Percentiles rank a stretch among this genome's conserved stretches.
phyloP scores from a whole-genome alignment of 2,888 invertebrate species.

The Philereme transversata region DNA sequence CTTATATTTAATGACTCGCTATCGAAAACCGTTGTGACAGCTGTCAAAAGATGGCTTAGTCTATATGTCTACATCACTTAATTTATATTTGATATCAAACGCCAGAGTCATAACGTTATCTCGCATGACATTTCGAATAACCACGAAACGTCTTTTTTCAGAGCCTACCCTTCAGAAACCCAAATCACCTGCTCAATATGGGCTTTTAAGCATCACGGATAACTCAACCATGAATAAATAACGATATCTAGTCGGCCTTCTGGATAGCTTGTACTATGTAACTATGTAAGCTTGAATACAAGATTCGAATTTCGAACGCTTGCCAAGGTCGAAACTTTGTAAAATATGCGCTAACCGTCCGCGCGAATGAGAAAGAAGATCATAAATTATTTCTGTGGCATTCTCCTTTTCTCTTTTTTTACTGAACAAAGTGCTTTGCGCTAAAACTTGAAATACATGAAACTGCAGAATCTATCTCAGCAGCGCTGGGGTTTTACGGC shows the following conservation, averaged over 20 bases:
- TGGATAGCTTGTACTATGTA: no score
- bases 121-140: conserved; percentile 9
- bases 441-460: conserved; percentile 33
- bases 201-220: conserved; percentile 37
- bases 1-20: background rate
- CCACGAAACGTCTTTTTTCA: conserved; percentile 24
- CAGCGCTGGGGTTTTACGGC: conserved; percentile 22
- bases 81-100: conserved; percentile 10
- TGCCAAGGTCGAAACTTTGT: conserved; percentile 41
- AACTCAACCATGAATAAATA: conserved; percentile 46
- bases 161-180: conserved; percentile 25
- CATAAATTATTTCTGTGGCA: conserved; percentile 50
- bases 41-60: conserved; percentile 3
- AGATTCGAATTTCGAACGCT: conserved; percentile 32
- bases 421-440: conserved; percentile 34
- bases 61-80: background rate
- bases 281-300: conserved; percentile 26
- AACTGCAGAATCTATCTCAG: conserved; percentile 33
- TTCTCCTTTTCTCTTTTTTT: conserved; percentile 37
- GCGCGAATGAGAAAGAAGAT: conserved; percentile 44
- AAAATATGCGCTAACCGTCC: conserved; percentile 52
- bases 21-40: conserved; percentile 13
- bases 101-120: conserved; percentile 4
- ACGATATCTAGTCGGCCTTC: conserved; percentile 34
- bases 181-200: conserved; percentile 28